Base-by-base conservation (phyloP, 1,140 invertebrate genomes). In the Idris sp. region DNA sequence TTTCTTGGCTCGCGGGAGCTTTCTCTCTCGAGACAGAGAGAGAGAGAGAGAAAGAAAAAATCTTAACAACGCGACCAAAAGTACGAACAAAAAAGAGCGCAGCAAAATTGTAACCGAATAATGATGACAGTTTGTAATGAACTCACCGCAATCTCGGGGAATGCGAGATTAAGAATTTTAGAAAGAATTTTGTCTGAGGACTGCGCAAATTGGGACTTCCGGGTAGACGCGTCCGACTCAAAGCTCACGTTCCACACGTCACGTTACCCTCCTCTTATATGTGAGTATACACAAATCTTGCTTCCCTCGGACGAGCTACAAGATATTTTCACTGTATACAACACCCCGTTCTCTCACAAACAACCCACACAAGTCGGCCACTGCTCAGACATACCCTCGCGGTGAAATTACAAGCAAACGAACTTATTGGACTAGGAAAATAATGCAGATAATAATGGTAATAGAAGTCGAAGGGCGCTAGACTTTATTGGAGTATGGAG, bases 261-360 rank as follows among this genome's bases (percentile, higher is more conserved):
- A n/a, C n/a, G n/a, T n/a, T n/a, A n/a, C n/a, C n/a, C n/a, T n/a
- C n/a, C n/a, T n/a, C n/a, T n/a, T n/a, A n/a, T n/a, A n/a, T n/a
- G n/a, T n/a, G n/a, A n/a, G n/a, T n/a, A n/a, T n/a, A n/a, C n/a
- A n/a, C n/a, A n/a, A n/a, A n/a, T n/a, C n/a, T n/a, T n/a, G n/a
- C n/a, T n/a, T n/a, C n/a, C n/a, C 65, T 44, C n/a, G 65, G 44
- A 46, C 61, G 43, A 16, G 16, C 33, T 51, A 64, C 69, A 72
- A 71, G 62, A 74, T 76, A 77, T 71, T 69, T 35, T 71, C 41
- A 19, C 56, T 30, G 74, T 78, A 79, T 84, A 87, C 79, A 79
- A 83, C 76, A 82, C 85, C 83, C 83, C 59, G 76, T 77, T 80
- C 77, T 82, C 71, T 85, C 85, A 75, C 85, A 87, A 87, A 87